phyloP scores from a whole-genome alignment of 2,113 vertebrate genomes.

The Carlito syrichta region DNA sequence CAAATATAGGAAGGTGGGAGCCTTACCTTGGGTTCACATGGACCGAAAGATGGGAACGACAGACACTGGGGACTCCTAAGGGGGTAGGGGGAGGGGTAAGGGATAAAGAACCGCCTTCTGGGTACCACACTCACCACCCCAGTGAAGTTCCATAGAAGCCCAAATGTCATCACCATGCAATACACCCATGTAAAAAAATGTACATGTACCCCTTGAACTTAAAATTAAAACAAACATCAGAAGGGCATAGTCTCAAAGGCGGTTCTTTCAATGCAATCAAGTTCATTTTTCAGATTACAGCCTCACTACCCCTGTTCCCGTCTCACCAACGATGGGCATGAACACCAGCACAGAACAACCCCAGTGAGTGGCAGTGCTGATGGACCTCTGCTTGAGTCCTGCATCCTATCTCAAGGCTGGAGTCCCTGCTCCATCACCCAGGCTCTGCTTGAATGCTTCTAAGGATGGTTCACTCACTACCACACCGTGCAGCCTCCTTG shows the following conservation, averaged over 20 bases:
- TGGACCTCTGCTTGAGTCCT: not conserved
- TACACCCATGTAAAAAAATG: no score
- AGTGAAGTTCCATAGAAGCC: no score
- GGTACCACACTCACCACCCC: no score
- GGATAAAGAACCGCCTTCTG: no score
- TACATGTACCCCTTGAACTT: no score
- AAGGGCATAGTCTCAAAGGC: not conserved
- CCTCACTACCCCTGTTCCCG: not conserved
- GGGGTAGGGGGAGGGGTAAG: no score
- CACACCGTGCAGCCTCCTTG: accelerated
- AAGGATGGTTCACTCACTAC: not conserved
- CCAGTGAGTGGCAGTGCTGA: not conserved
- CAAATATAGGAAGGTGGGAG: not conserved
- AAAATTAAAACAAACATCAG: not conserved
- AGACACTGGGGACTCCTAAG: no score
- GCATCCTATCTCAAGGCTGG: not conserved
- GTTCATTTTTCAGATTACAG: not conserved
- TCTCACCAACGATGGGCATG: not conserved
- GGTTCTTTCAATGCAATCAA: not conserved
- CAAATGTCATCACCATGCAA: no score
- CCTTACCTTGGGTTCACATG: no score
- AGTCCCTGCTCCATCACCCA: not conserved
- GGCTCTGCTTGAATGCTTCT: not conserved
- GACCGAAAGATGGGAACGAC: no score
- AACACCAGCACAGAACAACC: not conserved